A percentile compares a stretch with the other conserved stretches of the same genome.
Evolutionary conservation across 1,140 invertebrate species (phyloP).

Genomic region (Asobara japonica): DNA sequence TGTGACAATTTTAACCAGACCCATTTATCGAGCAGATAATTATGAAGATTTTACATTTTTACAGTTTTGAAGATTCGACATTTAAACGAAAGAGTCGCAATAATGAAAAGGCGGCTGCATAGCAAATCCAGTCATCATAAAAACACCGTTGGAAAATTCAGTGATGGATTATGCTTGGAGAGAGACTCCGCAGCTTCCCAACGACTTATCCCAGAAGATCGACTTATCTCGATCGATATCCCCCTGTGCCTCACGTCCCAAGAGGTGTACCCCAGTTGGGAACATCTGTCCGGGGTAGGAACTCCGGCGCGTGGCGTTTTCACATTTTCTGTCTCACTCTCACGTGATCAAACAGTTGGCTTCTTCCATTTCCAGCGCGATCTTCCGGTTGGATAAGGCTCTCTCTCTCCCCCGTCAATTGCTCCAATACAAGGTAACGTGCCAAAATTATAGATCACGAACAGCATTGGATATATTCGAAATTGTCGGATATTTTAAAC

Average conservation of each 20-base stretch:
- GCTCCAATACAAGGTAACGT: no score
- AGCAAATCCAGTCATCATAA: no score
- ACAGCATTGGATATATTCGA: no score
- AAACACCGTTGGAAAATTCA: conserved; percentile 6
- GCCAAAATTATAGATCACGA: no score
- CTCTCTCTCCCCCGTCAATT: not conserved
- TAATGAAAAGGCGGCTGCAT: no score
- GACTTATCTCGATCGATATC: conserved; percentile 64
- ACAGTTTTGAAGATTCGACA: no score
- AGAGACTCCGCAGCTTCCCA: not conserved
- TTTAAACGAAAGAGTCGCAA: not conserved
- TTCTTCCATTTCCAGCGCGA: not conserved
- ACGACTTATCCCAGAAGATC: conserved; percentile 42
- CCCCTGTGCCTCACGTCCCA: conserved; percentile 30
- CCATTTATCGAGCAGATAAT: no score
- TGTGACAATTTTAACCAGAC: no score
- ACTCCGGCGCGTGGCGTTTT: conserved; percentile 54
- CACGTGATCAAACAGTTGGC: not conserved
- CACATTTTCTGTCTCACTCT: conserved; percentile 23
- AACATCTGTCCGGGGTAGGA: conserved; percentile 62
- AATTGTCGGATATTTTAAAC: no score
- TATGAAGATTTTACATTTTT: no score
- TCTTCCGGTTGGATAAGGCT: not conserved
- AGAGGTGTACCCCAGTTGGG: conserved; percentile 47
- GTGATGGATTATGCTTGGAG: not conserved